phyloP scores from a whole-genome alignment of 2,113 vertebrate genomes.

The Notiomystis cincta region DNA sequence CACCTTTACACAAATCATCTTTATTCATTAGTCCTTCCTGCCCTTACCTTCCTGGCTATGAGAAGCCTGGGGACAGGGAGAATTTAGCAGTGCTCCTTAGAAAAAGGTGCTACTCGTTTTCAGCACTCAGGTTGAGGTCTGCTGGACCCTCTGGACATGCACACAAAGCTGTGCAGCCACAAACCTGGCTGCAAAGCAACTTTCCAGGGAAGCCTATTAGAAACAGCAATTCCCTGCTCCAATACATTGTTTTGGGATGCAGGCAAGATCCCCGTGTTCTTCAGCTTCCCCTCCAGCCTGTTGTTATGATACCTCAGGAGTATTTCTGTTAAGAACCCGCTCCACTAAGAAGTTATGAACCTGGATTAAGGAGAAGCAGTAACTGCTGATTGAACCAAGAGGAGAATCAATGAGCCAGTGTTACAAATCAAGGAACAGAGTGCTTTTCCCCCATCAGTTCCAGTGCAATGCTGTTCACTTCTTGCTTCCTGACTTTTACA shows the following conservation, averaged over 20 bases:
- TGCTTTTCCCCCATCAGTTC: not conserved
- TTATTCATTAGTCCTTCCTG: not conserved
- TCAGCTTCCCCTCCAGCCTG: not conserved
- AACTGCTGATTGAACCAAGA: slow-evolving; percentile 52
- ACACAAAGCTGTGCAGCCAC: not conserved
- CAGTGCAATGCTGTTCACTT: not conserved
- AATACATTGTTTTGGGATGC: not conserved
- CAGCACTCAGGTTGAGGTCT: not conserved
- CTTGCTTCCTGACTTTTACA: slow-evolving; percentile 8
- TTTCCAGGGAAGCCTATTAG: not conserved
- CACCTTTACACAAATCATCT: slow-evolving; percentile 1
- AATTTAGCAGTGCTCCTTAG: not conserved
- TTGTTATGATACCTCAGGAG: not conserved
- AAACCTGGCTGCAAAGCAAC: not conserved
- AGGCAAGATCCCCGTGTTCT: not conserved
- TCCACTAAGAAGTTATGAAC: slow-evolving; percentile 2
- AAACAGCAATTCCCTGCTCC: not conserved
- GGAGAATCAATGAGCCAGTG: slow-evolving; percentile 58
- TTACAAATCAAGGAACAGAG: slow-evolving; percentile 16
- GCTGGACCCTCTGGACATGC: not conserved
- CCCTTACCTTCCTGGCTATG: not conserved
- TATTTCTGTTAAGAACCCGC: not conserved
- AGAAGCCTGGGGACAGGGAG: not conserved
- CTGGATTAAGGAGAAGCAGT: slow-evolving; percentile 40
- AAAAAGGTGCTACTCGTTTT: not conserved